Conservation (phyloP, 2,888 invertebrate genomes). For the Aradus depressus region DNA sequence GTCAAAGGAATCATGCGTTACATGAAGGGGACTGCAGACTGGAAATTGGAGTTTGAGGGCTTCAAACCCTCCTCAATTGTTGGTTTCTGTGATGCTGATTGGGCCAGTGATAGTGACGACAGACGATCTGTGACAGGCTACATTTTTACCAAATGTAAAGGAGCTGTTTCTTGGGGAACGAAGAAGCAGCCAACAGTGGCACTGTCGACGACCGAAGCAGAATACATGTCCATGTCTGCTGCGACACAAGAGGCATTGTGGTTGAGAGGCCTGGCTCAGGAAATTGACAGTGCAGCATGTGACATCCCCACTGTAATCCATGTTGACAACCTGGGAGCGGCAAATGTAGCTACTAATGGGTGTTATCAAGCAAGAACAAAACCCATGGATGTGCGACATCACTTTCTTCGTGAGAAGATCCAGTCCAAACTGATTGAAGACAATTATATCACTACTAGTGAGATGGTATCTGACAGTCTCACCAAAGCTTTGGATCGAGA, state of each 20-base stretch:
- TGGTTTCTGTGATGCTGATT: slow-evolving; percentile 11
- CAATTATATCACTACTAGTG: not conserved
- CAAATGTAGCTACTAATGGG: slow-evolving; percentile 4
- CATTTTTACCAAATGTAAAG: not conserved
- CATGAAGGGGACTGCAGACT: slow-evolving; percentile 20
- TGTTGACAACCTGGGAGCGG: slow-evolving; percentile 7
- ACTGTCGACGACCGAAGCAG: not conserved
- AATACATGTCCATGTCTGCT: slow-evolving; percentile 9
- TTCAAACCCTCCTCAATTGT: not conserved
- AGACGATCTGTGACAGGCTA: not conserved
- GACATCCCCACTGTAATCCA: not conserved
- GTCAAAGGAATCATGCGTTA: slow-evolving; percentile 26
- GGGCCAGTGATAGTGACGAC: slow-evolving; percentile 2
- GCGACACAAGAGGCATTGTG: slow-evolving; percentile 8
- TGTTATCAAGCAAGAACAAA: not conserved
- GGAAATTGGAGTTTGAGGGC: not conserved
- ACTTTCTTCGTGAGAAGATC: not conserved
- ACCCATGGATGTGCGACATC: not conserved
- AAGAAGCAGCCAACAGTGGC: not conserved
- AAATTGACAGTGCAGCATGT: not conserved
- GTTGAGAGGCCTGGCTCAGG: slow-evolving; percentile 4
- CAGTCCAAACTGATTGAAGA: not conserved
- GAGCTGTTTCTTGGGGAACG: not conserved
- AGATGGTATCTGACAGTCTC: not conserved
- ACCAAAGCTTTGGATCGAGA: not conserved